A percentile compares a stretch with the other conserved stretches of the same genome.
Evolutionary conservation across 2,797 vertebrate species (phyloP).

Genomic region (Hephaestus fuliginosus): DNA sequence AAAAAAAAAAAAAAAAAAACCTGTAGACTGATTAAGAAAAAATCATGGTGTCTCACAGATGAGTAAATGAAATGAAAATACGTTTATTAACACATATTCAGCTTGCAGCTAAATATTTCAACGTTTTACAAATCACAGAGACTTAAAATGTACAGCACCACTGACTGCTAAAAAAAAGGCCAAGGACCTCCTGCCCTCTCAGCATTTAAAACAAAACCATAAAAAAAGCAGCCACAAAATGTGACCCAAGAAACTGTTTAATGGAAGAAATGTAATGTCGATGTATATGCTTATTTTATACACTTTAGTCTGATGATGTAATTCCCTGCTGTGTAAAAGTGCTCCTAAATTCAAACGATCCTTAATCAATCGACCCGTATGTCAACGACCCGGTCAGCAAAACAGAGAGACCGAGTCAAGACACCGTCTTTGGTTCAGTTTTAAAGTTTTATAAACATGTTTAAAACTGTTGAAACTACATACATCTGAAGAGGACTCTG

Average conservation of each 20-base stretch:
- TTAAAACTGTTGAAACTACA: slow-evolving; percentile 1
- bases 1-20: slow-evolving; percentile 19
- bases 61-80: slow-evolving; percentile 24
- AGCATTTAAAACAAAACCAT: not conserved
- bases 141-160: slow-evolving; percentile 12
- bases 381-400: not conserved
- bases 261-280: not conserved
- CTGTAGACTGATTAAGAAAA: not conserved
- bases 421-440: slow-evolving; percentile 12
- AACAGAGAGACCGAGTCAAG: not conserved
- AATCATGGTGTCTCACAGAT: not conserved
- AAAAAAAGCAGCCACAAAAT: not conserved
- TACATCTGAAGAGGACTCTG: not conserved
- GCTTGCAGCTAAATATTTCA: slow-evolving; percentile 10
- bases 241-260: not conserved
- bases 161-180: not conserved
- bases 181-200: not conserved
- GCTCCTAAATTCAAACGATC: not conserved
- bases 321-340: not conserved
- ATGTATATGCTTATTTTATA: not conserved
- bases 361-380: not conserved
- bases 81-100: slow-evolving; percentile 50
- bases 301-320: not conserved
- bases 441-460: not conserved
- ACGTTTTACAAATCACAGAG: slow-evolving; percentile 8